Evolutionary conservation across 1,140 invertebrate species (phyloP).

Genomic region (Drosophila malerkotliana): DNA sequence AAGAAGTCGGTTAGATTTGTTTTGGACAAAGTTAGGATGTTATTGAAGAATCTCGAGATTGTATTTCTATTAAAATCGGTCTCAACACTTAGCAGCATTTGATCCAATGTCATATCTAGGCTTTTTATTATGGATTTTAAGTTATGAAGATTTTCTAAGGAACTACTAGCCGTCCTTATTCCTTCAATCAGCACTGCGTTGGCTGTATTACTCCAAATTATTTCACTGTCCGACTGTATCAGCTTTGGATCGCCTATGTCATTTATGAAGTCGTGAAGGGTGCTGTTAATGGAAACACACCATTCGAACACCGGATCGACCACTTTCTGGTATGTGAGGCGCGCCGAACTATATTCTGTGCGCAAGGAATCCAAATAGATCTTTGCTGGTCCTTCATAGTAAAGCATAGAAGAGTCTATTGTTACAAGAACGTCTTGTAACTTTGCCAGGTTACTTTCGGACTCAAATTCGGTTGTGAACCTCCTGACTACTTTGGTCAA

Average conservation of each 20-base stretch:
- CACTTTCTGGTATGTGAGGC: neutral
- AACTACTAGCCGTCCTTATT: no score
- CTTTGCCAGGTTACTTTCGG: neutral
- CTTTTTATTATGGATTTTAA: no score
- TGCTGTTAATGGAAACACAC: neutral
- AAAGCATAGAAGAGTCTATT: neutral
- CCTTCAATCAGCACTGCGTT: no score
- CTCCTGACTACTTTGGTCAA: neutral
- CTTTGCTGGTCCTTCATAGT: neutral
- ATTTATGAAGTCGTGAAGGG: neutral
- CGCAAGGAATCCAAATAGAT: neutral
- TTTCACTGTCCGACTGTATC: neutral
- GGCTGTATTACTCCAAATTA: neutral
- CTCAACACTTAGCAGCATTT: no score
- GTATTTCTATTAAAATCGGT: no score
- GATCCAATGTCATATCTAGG: no score
- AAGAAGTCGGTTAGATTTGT: no score
- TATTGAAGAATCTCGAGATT: no score
- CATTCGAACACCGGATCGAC: conserved; percentile 1
- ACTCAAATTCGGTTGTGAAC: neutral
- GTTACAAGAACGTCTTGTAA: neutral
- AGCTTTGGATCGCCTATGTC: neutral
- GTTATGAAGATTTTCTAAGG: no score
- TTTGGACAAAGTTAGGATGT: no score
- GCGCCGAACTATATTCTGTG: neutral